Percentiles rank a stretch among this genome's conserved stretches.
These are phyloP conservation scores for Ruditapes philippinarum DNA, from an alignment of 1,140 invertebrate species.

Conservation along the genomic window DNA sequence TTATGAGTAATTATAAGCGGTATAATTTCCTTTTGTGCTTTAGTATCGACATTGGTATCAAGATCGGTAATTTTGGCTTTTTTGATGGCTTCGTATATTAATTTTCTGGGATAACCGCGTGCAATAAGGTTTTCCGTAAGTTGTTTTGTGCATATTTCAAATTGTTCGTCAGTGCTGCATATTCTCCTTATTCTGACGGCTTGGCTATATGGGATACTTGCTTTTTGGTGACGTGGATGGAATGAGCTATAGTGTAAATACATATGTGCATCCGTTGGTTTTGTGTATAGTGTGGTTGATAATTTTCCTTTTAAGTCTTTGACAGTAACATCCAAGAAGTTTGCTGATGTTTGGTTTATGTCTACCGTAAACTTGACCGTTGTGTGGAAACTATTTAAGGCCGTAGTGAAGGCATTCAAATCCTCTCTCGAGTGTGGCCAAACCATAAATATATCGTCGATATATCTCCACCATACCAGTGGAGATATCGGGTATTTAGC, in stretches of 20 bases:
- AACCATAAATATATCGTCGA: constrained; percentile 32
- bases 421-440: constrained; percentile 11
- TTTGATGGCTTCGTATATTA: too few species aligned
- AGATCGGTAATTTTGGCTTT: too few species aligned
- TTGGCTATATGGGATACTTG: not conserved
- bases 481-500: not conserved
- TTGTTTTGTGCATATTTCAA: not conserved
- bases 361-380: too few species aligned
- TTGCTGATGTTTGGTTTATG: too few species aligned
- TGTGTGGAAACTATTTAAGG: too few species aligned
- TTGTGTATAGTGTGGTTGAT: not conserved
- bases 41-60: too few species aligned
- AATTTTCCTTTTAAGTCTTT: too few species aligned
- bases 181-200: not conserved
- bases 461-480: constrained; percentile 36
- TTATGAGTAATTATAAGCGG: too few species aligned
- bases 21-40: too few species aligned
- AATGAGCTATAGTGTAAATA: not conserved
- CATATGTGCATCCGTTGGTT: not conserved
- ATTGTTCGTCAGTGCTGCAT: not conserved
- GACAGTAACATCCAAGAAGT: too few species aligned
- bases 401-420: not conserved
- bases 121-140: not conserved
- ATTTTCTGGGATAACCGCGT: not conserved
- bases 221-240: not conserved